A percentile compares a stretch with the other conserved stretches of the same genome.
Evolutionary conservation across 2,113 vertebrate species (phyloP).

Genomic region (Chionomys nivalis): DNA sequence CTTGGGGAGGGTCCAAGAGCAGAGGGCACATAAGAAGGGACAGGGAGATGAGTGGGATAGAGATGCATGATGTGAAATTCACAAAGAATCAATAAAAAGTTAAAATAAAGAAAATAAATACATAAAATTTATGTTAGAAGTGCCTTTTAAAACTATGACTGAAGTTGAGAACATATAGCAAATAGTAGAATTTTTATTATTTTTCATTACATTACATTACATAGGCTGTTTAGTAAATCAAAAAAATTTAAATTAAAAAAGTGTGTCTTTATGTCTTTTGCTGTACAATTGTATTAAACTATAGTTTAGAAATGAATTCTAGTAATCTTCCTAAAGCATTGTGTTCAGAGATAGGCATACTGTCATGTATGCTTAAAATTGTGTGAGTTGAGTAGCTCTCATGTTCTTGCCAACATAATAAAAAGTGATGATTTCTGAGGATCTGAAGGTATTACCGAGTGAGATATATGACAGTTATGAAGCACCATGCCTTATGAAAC

Average conservation of each 20-base stretch:
- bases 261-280: neutral
- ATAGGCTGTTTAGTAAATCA: neutral
- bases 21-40: neutral
- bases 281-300: neutral
- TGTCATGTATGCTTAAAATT: neutral
- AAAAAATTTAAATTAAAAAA: neutral
- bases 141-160: neutral
- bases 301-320: neutral
- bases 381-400: neutral
- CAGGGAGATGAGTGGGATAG: neutral
- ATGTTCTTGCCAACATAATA: neutral
- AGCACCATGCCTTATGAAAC: neutral
- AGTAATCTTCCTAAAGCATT: neutral
- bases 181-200: neutral
- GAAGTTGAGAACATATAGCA: neutral
- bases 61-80: neutral
- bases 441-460: neutral
- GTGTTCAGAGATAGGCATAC: neutral
- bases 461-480: neutral
- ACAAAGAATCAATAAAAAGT: neutral
- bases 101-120: neutral
- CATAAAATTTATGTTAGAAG: neutral
- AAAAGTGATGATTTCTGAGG: neutral
- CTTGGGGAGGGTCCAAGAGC: neutral
- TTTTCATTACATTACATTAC: neutral